A percentile compares a stretch with the other conserved stretches of the same genome.
Conservation (phyloP, 2,888 invertebrate genomes). For the Drosophila diplacantha region DNA sequence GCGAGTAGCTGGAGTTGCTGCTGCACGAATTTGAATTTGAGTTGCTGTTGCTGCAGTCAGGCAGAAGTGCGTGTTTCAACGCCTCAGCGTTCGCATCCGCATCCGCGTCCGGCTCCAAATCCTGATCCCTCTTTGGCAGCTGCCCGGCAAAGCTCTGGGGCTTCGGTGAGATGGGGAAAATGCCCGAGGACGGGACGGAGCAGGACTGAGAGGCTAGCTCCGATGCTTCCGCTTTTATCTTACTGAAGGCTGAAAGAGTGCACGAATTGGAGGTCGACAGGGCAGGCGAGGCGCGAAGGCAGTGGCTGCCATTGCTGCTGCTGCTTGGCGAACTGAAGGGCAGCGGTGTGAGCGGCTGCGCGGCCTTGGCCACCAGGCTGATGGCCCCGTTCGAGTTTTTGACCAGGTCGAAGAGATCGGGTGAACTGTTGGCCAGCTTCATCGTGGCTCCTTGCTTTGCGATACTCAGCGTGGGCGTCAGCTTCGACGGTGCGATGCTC, state of each 20-base stretch:
- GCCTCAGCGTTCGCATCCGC: slow-evolving; percentile 16
- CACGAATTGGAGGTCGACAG: slow-evolving; percentile 52
- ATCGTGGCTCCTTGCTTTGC: slow-evolving; percentile 43
- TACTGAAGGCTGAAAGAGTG: slow-evolving; percentile 60
- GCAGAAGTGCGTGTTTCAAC: slow-evolving; percentile 61
- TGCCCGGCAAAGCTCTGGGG: slow-evolving; percentile 62
- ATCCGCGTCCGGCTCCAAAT: slow-evolving; percentile 1
- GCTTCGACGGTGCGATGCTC: slow-evolving; percentile 67
- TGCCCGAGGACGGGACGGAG: slow-evolving; percentile 17
- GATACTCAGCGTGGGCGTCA: slow-evolving; percentile 51
- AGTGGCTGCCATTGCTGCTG: slow-evolving; percentile 46
- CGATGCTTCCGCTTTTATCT: slow-evolving; percentile 69
- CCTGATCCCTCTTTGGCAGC: slow-evolving; percentile 47
- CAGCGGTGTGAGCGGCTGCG: slow-evolving; percentile 41
- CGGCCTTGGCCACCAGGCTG: slow-evolving; percentile 55
- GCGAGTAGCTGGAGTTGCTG: slow-evolving; percentile 62
- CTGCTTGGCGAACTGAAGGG: slow-evolving; percentile 59
- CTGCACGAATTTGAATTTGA: slow-evolving; percentile 62
- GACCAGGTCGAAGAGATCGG: slow-evolving; percentile 75
- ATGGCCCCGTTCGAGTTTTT: slow-evolving; percentile 75
- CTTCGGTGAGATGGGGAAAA: slow-evolving; percentile 38
- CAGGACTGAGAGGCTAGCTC: slow-evolving; percentile 52
- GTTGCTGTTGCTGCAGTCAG: slow-evolving; percentile 52
- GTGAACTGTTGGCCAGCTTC: slow-evolving; percentile 35
- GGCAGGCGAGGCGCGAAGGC: slow-evolving; percentile 50